Base-by-base conservation (phyloP, 2,888 invertebrate genomes). In the Athripsodes cinereus region DNA sequence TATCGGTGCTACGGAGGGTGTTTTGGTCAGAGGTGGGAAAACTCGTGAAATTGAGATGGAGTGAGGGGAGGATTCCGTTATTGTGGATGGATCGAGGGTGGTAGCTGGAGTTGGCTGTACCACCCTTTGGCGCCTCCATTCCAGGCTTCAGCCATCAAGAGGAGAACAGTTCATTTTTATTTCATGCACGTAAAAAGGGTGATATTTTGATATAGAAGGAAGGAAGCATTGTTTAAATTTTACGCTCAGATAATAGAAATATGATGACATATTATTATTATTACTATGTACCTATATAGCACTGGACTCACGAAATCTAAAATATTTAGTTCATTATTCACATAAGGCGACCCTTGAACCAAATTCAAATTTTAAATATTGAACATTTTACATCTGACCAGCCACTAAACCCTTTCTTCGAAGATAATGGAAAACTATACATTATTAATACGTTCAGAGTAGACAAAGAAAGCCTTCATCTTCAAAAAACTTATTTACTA, bases 221-320 rank as follows among this genome's bases (percentile, higher is more conserved):
- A 53, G 57, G 55, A 58, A 55, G 58, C 60, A 62, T 62, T 62
- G 62, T 62, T 62, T 62, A 62, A 62, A 62, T 58, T 62, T 62
- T 62, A 62, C 60, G 58, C 58, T 20, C 52, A 51, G 53, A 53
- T 60, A 60, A 62, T 62, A 56, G 55, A 49, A 51, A 58, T 52
- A 58, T 61, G 58, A 26, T 10, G 26, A 26, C 26, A 10, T n/a
- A n/a, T n/a, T n/a, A n/a, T n/a, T n/a, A n/a, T n/a, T n/a, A n/a
- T n/a, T n/a, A n/a, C n/a, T n/a, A n/a, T n/a, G n/a, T n/a, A n/a
- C n/a, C n/a, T 26, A 10, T 6, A 26, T 3, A 26, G 26, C 5
- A 26, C 10, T 26, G 26, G 26, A 26, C 10, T 6, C 26, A 26
- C 3, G 10, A 26, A 26, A n/a, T n/a, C n/a, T n/a, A n/a, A n/a